phyloP scores from a whole-genome alignment of 2,797 vertebrate species.

The Mus spretus region DNA sequence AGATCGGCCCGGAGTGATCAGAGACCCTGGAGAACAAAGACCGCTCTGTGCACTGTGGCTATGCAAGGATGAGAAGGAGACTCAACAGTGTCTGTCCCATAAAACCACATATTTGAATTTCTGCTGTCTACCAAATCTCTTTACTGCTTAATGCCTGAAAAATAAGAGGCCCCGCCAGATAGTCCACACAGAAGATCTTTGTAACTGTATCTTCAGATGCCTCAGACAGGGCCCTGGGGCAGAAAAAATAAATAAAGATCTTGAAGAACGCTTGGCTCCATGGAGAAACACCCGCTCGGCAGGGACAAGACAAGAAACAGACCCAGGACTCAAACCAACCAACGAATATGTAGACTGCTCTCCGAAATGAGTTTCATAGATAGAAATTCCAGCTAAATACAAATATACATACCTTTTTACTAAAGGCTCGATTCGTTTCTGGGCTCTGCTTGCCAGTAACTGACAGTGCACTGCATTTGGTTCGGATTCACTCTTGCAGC shows the following conservation, averaged over 20 bases:
- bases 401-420: slow-evolving; percentile 55
- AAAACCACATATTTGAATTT: slow-evolving; percentile 32
- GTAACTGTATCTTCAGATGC: slow-evolving; percentile 59
- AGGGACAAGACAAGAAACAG: slow-evolving; percentile 69
- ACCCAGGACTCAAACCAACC: slow-evolving; percentile 6
- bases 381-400: slow-evolving; percentile 62
- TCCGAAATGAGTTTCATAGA: slow-evolving; percentile 39
- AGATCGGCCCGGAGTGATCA: not conserved
- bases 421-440: slow-evolving; percentile 47
- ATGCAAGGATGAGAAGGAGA: not conserved
- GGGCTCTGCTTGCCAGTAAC: not conserved
- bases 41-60: not conserved
- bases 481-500: not conserved
- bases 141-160: slow-evolving; percentile 15
- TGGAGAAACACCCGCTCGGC: slow-evolving; percentile 56
- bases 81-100: not conserved
- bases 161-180: slow-evolving; percentile 45
- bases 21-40: slow-evolving; percentile 13
- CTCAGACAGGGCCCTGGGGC: slow-evolving; percentile 52
- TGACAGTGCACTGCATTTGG: not conserved
- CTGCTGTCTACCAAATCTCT: not conserved
- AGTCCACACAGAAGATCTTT: slow-evolving; percentile 44
- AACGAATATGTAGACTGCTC: slow-evolving; percentile 39
- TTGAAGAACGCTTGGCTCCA: slow-evolving; percentile 49
- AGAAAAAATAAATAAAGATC: slow-evolving; percentile 77